Base-by-base conservation (phyloP, 2,888 invertebrate genomes). In the Chorisops tibialis region DNA sequence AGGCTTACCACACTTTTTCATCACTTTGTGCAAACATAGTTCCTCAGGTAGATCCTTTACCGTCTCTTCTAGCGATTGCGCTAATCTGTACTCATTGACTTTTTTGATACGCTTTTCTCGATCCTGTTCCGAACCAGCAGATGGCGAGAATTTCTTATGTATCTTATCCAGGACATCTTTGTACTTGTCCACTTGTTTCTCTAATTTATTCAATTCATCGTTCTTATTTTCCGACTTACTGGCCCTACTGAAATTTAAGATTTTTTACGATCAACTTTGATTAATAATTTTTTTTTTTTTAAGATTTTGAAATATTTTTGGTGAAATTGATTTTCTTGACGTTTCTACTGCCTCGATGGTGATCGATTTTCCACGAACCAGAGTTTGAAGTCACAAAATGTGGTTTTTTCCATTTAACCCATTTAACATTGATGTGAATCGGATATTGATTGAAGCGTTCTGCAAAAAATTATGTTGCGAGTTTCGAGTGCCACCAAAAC, bases 61-160 rank as follows among this genome's bases (percentile, higher is more conserved):
- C 66, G 81, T 83, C 71, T 88, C 91, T 72, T 82, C 82, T 87
- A 89, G 87, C 63, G 86, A 87, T 67, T 87, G 81, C 1, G 88
- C 92, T 61, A 96, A 81, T 66, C 86, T 81, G 74, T 87, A 89
- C 75, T 96, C 95, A 4, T 92, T 88, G 68, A 91, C 86, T 82
- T 96, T 96, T 82, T 91, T 94, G 82, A 83, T 79, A 69, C 85
- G 81, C 76, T 89, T 89, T 68, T 91, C 91, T 70, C 86, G 81
- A 51, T 86, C 84, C 39, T 84, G 84, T 12, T 82, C 81, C 16
- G 64, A 58, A 38, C 60, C 63, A 38, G 67, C 67, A 64, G 58
- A 67, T 61, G 61, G 70, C 63, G 43, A 72, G 66, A 69, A 72
- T 72, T 74, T 81, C 70, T 76, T 77, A 71, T 70, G 79, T 70